Evolutionary conservation across 2,888 invertebrate species (phyloP).

Genomic region (Axea sp.): DNA sequence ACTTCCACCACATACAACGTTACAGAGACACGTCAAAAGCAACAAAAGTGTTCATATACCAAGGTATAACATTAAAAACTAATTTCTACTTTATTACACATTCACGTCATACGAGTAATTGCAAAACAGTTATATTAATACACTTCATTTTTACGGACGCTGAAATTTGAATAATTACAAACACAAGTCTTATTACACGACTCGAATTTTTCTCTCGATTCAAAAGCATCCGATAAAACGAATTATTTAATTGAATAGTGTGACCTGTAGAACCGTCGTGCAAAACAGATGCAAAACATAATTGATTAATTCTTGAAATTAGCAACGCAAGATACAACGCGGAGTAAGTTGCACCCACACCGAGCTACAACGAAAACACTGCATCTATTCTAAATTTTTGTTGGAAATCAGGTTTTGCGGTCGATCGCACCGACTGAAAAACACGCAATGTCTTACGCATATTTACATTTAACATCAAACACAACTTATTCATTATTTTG

Average conservation of each 20-base stretch:
- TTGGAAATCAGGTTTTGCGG: conserved; percentile 26
- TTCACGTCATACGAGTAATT: too few relatives aligned
- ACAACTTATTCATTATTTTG: conserved; percentile 8
- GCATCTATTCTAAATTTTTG: conserved; percentile 11
- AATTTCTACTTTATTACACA: conserved; percentile 14
- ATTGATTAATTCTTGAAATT: neutral
- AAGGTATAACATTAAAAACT: conserved; percentile 77
- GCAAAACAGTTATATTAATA: too few relatives aligned
- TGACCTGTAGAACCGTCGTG: too few relatives aligned
- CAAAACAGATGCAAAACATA: too few relatives aligned
- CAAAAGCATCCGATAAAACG: too few relatives aligned
- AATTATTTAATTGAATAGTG: too few relatives aligned
- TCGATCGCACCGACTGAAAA: conserved; percentile 2
- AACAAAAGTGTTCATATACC: conserved; percentile 86
- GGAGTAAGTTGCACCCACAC: neutral
- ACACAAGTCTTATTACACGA: too few relatives aligned
- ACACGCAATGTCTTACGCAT: conserved; percentile 5
- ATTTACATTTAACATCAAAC: conserved; percentile 2
- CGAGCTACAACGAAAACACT: conserved; percentile 8
- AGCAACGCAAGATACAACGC: conserved; percentile 2
- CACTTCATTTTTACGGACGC: too few relatives aligned
- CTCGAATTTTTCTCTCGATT: too few relatives aligned
- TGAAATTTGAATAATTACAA: too few relatives aligned
- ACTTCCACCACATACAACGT: conserved; percentile 87
- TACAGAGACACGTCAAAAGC: conserved; percentile 87